Base-by-base conservation (phyloP, 1,140 invertebrate species). In the Zaprionus camerounensis region DNA sequence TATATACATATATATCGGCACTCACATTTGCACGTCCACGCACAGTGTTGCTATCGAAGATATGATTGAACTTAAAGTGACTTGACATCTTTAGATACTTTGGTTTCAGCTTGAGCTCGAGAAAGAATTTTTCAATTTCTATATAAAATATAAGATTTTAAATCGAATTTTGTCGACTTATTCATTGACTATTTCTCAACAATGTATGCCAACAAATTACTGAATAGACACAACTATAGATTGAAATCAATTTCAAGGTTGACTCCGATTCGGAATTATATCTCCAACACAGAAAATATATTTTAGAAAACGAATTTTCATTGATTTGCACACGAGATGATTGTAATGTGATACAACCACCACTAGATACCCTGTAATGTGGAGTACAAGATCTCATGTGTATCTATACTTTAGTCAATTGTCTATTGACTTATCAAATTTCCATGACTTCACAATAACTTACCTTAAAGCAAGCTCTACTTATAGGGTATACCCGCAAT, bases 21-120 rank as follows among this genome's bases (percentile, higher is more conserved):
- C 83, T 83, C 65, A 87, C 84, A 55, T 87, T 87, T 46, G 84
- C 84, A 6, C 84, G 84, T 26, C 84, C 84, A 11, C 85, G 84
- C 34, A 87, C 2, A 6, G 84, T 88, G 22, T 62, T 41, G 66
- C 81, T 78, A 55, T 87, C 73, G 6, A 87, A 87, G 28, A 51
- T 20, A 2, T 68, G 38, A 17, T 49, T 61, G 6, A 87, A 84
- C 12, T 71, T 81, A 38, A 78, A 88, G 1, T 62, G 46, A 0
- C 81, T 81, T 13, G 81, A 51, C 84, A 73, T 73, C 20, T 11
- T 57, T 7, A 31, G n/a, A 44, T 46, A 41, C 7, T 34, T 28
- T 3, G 11, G 12, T 38, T 31, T 34, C 41, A 17, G 57, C 22
- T 41, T 7, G 2, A 41, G 20, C 17, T 2, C 15, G 5, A 20